A percentile compares a stretch with the other conserved stretches of the same genome.
phyloP scores from a whole-genome alignment of 1,140 invertebrate species.

The Drosophila murphyi region DNA sequence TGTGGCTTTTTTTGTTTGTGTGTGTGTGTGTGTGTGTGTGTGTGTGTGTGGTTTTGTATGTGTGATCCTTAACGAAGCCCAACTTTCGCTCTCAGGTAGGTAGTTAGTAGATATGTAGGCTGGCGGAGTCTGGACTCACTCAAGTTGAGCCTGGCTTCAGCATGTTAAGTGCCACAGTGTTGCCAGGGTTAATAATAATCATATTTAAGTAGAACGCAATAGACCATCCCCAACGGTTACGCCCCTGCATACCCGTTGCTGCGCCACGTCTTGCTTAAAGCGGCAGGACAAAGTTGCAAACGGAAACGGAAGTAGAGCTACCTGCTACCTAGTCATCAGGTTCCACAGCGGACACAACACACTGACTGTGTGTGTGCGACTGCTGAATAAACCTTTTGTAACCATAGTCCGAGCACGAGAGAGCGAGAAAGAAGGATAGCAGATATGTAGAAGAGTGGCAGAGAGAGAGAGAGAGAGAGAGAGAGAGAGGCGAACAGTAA shows the following conservation, averaged over 20 bases:
- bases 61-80: conserved; percentile 71
- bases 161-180: conserved; percentile 59
- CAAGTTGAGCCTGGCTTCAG: conserved; percentile 45
- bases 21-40: not conserved
- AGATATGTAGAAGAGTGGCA: not conserved
- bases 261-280: conserved; percentile 32
- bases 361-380: conserved; percentile 3
- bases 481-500: conserved; percentile 20
- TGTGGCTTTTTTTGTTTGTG: too few species aligned
- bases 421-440: not conserved
- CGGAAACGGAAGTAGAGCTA: conserved; percentile 75
- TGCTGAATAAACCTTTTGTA: conserved; percentile 56
- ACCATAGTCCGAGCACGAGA: conserved; percentile 30
- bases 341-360: conserved; percentile 17
- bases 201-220: conserved; percentile 68
- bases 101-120: not conserved
- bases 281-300: conserved; percentile 73
- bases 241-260: not conserved
- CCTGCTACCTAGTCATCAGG: conserved; percentile 28
- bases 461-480: not conserved
- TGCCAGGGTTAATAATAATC: conserved; percentile 78
- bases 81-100: conserved; percentile 73
- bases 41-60: not conserved
- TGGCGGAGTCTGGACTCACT: conserved; percentile 55
- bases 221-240: not conserved